Base-by-base conservation (phyloP, 2,797 vertebrate genomes). In the Sebastes aleutianus region DNA sequence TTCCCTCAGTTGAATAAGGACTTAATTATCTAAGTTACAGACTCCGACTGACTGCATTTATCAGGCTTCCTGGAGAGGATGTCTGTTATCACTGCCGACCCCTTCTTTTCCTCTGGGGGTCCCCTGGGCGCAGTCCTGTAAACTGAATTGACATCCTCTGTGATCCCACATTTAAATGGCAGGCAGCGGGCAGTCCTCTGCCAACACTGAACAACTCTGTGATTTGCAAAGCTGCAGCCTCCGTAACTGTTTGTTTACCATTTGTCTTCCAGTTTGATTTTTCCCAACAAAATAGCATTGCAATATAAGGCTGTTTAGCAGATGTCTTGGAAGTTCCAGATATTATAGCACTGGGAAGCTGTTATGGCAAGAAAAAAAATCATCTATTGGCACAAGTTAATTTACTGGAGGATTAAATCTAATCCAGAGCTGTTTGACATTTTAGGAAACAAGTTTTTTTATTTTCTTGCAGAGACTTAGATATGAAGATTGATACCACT, bases 11-110 rank as follows among this genome's bases (percentile, higher is more conserved):
- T 76, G 75, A 90, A 78, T 82, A 74, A 86, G 81, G 74, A 85
- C 89, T 86, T 93, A 90, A 92, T 91, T 90, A 92, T 91, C 77
- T 79, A 59, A 87, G 75, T 85, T 80, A 82, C 76, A 84, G 81
- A 87, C 64, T 88, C 74, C 76, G 88, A 76, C 79, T 54, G 78
- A 77, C 86, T 81, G 72, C 74, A 81, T 85, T 91, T 89, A 89
- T 92, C 89, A 87, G 88, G 72, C 71, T n/a, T 91, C 78, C 78
- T 68, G 83, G 76, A 87, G 84, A 88, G 74, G 68, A 31, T 65
- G 87, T 76, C 80, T 77, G 88, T 91, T 89, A 91, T 93, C 87
- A 47, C 66, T 18, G 53, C 54, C 1, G 13, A 67, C 54, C 85
- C 72, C 58, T 82, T 76, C 59, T 70, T 75, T 70, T 84, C 86